These are phyloP conservation scores for Leptoteleia sp. DNA, from an alignment of 1,140 invertebrate species.

Conservation along the genomic window DNA sequence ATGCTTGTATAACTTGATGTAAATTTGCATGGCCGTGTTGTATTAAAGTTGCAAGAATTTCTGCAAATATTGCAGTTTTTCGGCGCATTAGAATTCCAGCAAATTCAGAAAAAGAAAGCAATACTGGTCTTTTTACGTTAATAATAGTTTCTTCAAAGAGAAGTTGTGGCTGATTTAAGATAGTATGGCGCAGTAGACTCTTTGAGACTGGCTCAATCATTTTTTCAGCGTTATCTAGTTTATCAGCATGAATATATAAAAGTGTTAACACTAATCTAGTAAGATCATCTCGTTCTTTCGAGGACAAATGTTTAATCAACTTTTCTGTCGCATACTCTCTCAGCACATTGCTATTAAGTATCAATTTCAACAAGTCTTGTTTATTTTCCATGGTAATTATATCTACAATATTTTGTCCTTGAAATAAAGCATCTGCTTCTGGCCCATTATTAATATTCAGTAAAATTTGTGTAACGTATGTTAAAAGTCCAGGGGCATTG, in stretches of 20 bases:
- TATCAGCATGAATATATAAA: constrained; percentile 82
- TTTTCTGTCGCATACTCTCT: constrained; percentile 83
- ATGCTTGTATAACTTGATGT: constrained; percentile 83
- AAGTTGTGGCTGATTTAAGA: constrained; percentile 81
- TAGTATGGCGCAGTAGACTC: constrained; percentile 72
- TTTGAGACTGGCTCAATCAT: constrained; percentile 77
- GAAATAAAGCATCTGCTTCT: constrained; percentile 79
- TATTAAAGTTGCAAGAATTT: constrained; percentile 79
- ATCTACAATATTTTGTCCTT: constrained; percentile 81
- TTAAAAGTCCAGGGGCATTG: constrained; percentile 80
- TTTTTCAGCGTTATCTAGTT: constrained; percentile 78
- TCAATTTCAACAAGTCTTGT: constrained; percentile 80
- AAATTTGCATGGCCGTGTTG: constrained; percentile 78
- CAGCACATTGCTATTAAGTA: constrained; percentile 82
- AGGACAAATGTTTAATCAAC: constrained; percentile 79
- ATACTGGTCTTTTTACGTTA: constrained; percentile 71
- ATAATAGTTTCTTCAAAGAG: constrained; percentile 80
- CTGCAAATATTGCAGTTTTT: constrained; percentile 79
- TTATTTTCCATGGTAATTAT: constrained; percentile 79
- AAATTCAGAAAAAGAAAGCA: constrained; percentile 82
- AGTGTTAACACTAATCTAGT: constrained; percentile 79
- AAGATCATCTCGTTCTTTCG: constrained; percentile 70
- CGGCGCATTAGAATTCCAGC: constrained; percentile 80
- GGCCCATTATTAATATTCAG: constrained; percentile 76
- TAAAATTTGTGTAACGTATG: constrained; percentile 81